A percentile compares a stretch with the other conserved stretches of the same genome.
phyloP scores from a whole-genome alignment of 2,888 invertebrate genomes.

The Leucozona laternaria region DNA sequence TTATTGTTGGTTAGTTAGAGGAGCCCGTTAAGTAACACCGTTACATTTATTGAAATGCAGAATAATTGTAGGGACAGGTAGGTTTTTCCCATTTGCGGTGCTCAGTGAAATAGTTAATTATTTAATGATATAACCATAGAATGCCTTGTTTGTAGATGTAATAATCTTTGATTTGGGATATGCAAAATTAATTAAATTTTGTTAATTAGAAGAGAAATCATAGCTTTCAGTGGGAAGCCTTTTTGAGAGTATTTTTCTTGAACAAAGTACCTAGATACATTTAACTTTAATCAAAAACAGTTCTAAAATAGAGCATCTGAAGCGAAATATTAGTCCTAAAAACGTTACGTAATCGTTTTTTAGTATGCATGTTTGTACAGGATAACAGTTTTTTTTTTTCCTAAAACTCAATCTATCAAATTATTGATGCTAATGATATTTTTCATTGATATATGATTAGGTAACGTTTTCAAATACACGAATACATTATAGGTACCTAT shows the following conservation, averaged over 20 bases:
- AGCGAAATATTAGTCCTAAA: not conserved
- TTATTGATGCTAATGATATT: too few species aligned
- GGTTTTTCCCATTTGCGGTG: conserved; percentile 20
- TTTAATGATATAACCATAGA: conserved; percentile 28
- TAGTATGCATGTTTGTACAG: not conserved
- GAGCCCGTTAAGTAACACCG: conserved; percentile 7
- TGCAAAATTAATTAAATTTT: not conserved
- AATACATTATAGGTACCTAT: too few species aligned
- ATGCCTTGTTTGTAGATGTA: conserved; percentile 8
- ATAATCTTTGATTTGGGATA: not conserved
- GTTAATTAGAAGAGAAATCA: not conserved
- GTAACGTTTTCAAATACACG: too few species aligned
- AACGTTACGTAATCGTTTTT: not conserved
- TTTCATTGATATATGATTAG: too few species aligned
- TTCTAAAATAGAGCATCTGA: too few species aligned
- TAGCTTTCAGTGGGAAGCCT: not conserved
- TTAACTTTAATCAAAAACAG: not conserved
- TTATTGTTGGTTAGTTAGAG: conserved; percentile 29
- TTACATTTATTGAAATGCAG: conserved; percentile 11
- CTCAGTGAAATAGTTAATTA: conserved; percentile 43
- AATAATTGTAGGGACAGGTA: not conserved
- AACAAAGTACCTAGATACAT: not conserved
- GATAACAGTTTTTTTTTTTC: too few species aligned
- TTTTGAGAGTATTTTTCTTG: not conserved
- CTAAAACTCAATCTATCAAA: too few species aligned